phyloP scores from a whole-genome alignment of 2,888 invertebrate species.

The Agrotis clavis region DNA sequence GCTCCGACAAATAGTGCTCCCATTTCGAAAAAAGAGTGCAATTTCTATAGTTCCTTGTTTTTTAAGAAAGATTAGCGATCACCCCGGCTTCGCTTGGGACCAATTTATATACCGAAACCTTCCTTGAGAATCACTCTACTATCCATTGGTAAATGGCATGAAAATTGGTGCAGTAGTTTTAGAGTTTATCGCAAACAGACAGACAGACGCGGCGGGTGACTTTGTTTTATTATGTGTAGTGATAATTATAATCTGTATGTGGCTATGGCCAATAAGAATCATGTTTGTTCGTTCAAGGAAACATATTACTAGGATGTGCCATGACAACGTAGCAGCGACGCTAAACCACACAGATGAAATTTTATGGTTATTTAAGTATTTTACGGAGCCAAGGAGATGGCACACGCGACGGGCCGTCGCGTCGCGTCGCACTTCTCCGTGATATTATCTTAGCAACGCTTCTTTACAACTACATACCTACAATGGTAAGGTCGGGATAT shows the following conservation, averaged over 20 bases:
- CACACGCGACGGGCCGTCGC: neutral
- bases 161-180: too few relatives aligned
- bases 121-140: too few relatives aligned
- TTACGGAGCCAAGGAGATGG: constrained; percentile 6
- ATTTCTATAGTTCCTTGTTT: neutral
- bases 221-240: too few relatives aligned
- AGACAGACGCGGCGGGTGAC: too few relatives aligned
- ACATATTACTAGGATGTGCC: neutral
- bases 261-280: neutral
- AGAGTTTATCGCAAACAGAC: too few relatives aligned
- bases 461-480: too few relatives aligned
- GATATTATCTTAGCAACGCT: neutral
- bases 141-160: too few relatives aligned
- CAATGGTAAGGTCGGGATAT: too few relatives aligned
- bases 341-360: neutral
- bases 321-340: neutral
- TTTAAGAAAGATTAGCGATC: neutral
- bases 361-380: constrained; percentile 4
- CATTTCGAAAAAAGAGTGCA: constrained; percentile 10
- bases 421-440: neutral
- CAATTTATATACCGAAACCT: too few relatives aligned
- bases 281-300: neutral
- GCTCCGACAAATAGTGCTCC: neutral
- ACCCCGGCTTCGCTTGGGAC: too few relatives aligned
- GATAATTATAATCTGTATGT: neutral